Evolutionary conservation across 2,113 vertebrate species (phyloP).

Genomic region (Ailurus styani): DNA sequence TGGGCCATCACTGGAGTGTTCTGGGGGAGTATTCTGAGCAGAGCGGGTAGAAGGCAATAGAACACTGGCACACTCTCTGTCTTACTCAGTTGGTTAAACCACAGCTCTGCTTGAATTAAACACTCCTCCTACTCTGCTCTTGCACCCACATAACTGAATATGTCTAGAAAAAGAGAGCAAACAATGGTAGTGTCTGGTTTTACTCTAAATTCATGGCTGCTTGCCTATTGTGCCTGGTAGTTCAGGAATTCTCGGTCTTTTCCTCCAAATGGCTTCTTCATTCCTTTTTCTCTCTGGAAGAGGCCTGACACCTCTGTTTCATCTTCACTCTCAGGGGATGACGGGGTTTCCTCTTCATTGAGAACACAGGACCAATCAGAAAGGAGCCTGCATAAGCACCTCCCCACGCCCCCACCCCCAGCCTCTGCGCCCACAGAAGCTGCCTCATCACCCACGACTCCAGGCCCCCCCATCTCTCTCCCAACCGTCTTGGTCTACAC

Average conservation of each 20-base stretch:
- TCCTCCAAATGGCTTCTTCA: fast-evolving
- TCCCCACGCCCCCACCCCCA: fast-evolving
- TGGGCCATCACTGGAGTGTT: fast-evolving
- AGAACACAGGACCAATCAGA: background rate
- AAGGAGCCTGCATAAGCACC: fast-evolving
- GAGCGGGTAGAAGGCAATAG: fast-evolving
- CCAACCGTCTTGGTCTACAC: fast-evolving
- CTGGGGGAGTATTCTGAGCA: background rate
- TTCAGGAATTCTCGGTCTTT: fast-evolving
- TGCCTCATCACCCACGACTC: fast-evolving
- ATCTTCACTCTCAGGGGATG: background rate
- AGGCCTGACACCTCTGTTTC: background rate
- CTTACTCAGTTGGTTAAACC: background rate
- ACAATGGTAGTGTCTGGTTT: fast-evolving
- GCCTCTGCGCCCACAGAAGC: fast-evolving
- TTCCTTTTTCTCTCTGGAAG: no score
- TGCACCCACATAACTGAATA: fast-evolving
- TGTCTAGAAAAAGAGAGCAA: background rate
- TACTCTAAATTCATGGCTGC: fast-evolving
- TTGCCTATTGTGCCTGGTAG: fast-evolving
- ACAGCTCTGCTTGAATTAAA: background rate
- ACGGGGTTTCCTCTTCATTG: background rate
- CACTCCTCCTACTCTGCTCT: background rate
- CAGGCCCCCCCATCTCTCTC: fast-evolving
- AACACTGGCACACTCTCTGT: background rate